A percentile compares a stretch with the other conserved stretches of the same genome.
Evolutionary conservation across 2,113 vertebrate species (phyloP).

Genomic region (Antennarius striatus): DNA sequence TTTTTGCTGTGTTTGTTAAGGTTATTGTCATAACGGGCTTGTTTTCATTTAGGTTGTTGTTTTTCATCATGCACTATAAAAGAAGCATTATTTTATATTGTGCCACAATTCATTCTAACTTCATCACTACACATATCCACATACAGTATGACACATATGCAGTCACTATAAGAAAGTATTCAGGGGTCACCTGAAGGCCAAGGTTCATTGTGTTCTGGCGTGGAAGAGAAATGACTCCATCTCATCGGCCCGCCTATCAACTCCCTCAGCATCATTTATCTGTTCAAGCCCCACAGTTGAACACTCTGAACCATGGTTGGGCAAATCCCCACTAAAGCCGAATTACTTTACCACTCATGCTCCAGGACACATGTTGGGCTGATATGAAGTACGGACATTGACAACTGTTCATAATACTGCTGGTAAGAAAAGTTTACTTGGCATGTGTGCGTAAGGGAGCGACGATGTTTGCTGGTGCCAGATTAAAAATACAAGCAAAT

Average conservation of each 20-base stretch:
- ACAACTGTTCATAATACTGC: conserved; percentile 17
- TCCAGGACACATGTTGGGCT: conserved; percentile 23
- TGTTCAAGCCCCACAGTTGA: conserved; percentile 26
- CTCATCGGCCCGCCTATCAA: conserved; percentile 44
- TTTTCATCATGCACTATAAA: not conserved
- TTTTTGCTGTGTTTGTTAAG: not conserved
- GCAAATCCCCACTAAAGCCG: conserved; percentile 17
- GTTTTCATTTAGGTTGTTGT: not conserved
- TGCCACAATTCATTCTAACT: not conserved
- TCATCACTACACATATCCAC: not conserved
- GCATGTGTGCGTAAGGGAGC: no score
- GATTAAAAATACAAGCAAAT: conserved; percentile 48
- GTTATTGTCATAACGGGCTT: conserved; percentile 8
- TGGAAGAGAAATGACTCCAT: conserved; percentile 52
- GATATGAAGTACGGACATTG: conserved; percentile 16
- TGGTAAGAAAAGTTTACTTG: no score
- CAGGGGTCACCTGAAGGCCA: conserved; percentile 50
- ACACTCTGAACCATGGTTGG: conserved; percentile 30
- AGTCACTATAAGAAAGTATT: conserved; percentile 3
- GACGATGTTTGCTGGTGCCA: not conserved
- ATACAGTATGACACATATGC: not conserved
- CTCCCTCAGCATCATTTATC: conserved; percentile 53
- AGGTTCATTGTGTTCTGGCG: conserved; percentile 31
- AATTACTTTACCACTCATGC: conserved; percentile 3
- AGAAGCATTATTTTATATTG: conserved; percentile 4